Percentiles rank a stretch among this genome's conserved stretches.
Conservation (phyloP, 2,797 vertebrate genomes). For the Amniataba percoides region DNA sequence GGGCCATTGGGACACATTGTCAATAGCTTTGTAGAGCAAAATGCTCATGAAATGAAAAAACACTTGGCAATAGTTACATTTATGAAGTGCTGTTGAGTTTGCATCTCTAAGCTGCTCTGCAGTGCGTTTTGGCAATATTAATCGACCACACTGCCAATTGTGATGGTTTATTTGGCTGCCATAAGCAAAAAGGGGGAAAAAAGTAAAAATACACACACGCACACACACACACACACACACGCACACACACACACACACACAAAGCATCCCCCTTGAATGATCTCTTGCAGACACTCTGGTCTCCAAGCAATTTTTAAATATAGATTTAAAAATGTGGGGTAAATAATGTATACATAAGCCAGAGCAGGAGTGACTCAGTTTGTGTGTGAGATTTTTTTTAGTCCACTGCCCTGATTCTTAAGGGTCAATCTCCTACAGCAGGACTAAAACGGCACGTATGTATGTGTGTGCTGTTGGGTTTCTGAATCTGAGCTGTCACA, state of each 20-base stretch:
- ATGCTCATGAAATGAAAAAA: constrained; percentile 27
- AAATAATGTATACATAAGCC: not conserved
- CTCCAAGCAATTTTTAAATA: constrained; percentile 3
- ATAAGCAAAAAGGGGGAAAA: not conserved
- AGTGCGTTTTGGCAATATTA: constrained; percentile 25
- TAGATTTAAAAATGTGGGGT: not conserved
- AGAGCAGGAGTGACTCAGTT: not conserved
- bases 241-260: not conserved
- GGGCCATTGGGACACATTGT: constrained; percentile 11
- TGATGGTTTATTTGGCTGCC: constrained; percentile 24
- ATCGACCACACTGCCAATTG: constrained; percentile 29
- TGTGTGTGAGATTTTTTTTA: constrained; percentile 12
- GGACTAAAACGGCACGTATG: not conserved
- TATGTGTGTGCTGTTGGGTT: not conserved
- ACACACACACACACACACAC: not conserved
- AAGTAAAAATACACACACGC: not conserved
- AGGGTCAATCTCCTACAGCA: not conserved
- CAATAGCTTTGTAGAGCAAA: constrained; percentile 15
- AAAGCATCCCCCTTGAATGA: not conserved
- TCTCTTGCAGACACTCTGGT: constrained; percentile 12
- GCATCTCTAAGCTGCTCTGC: constrained; percentile 18
- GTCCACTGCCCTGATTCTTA: not conserved
- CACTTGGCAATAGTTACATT: constrained; percentile 30
- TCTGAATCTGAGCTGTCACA: too few relatives aligned
- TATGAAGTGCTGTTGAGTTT: constrained; percentile 27